Evolutionary conservation across 1,140 invertebrate species (phyloP).

Genomic region (Odontomachus brunneus): DNA sequence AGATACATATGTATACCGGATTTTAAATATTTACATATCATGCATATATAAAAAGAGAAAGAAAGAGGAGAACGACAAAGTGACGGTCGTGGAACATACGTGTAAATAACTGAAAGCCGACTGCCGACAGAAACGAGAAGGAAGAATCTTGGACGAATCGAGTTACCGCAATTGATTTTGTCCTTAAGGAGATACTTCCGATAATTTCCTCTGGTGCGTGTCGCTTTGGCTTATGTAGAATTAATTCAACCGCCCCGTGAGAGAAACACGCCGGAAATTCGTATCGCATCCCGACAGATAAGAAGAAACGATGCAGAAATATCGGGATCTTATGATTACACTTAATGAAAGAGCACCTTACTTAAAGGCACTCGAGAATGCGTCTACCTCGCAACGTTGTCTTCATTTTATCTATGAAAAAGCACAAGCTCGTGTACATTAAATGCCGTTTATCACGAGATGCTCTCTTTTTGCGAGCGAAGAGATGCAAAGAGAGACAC

Average conservation of each 20-base stretch:
- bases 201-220: not conserved
- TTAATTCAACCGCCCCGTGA: conserved; percentile 21
- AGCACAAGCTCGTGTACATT: not conserved
- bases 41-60: too few relatives aligned
- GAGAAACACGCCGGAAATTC: not conserved
- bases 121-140: too few relatives aligned
- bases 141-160: conserved; percentile 9
- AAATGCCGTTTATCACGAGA: conserved; percentile 2
- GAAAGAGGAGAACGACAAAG: not conserved
- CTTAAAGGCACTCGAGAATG: not conserved
- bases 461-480: not conserved
- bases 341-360: not conserved
- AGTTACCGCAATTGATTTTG: not conserved
- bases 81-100: not conserved
- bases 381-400: not conserved
- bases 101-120: not conserved
- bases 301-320: not conserved
- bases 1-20: not conserved
- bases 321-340: not conserved
- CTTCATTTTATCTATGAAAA: not conserved
- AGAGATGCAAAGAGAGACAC: too few relatives aligned
- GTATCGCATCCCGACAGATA: conserved; percentile 13
- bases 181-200: conserved; percentile 4
- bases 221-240: conserved; percentile 11
- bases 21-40: not conserved